phyloP scores from a whole-genome alignment of 2,797 vertebrate species.

The Microctenopoma lineatum region DNA sequence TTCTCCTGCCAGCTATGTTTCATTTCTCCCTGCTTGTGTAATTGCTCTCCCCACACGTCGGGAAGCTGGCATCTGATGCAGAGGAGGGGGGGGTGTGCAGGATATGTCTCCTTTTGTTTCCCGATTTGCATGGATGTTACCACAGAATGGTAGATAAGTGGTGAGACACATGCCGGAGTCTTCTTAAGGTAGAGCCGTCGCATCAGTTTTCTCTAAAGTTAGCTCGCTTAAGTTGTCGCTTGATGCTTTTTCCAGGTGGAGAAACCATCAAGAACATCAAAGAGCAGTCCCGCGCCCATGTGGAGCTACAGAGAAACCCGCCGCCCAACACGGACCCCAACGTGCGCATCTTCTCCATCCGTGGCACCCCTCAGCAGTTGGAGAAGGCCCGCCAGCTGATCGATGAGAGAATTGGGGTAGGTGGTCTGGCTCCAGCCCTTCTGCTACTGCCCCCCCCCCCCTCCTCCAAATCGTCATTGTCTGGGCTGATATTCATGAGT shows the following conservation, averaged over 20 bases:
- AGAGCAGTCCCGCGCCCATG: slow-evolving; percentile 95
- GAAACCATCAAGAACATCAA: slow-evolving; percentile 99
- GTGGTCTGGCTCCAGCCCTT: slow-evolving; percentile 60
- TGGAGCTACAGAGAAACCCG: slow-evolving; percentile 97
- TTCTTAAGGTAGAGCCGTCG: slow-evolving; percentile 57
- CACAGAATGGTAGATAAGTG: slow-evolving; percentile 72
- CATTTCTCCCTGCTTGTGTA: slow-evolving; percentile 79
- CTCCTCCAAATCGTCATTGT: slow-evolving; percentile 62
- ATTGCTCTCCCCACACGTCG: slow-evolving; percentile 80
- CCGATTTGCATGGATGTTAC: slow-evolving; percentile 81
- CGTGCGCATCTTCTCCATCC: slow-evolving; percentile 95
- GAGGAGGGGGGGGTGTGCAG: slow-evolving; percentile 57
- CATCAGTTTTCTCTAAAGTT: slow-evolving; percentile 4
- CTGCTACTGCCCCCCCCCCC: not conserved
- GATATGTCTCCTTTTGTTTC: slow-evolving; percentile 78
- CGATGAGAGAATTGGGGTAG: slow-evolving; percentile 98
- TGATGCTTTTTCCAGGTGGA: slow-evolving; percentile 84
- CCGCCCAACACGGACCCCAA: slow-evolving; percentile 95
- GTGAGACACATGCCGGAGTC: slow-evolving; percentile 66
- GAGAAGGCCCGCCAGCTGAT: slow-evolving; percentile 97
- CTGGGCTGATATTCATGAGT: slow-evolving; percentile 79
- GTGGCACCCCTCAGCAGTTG: slow-evolving; percentile 94
- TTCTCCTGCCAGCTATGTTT: slow-evolving; percentile 76
- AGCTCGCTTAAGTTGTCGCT: not conserved
- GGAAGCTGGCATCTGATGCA: slow-evolving; percentile 76